Conservation (phyloP, 2,113 vertebrate species). For the Caracal caracal region DNA sequence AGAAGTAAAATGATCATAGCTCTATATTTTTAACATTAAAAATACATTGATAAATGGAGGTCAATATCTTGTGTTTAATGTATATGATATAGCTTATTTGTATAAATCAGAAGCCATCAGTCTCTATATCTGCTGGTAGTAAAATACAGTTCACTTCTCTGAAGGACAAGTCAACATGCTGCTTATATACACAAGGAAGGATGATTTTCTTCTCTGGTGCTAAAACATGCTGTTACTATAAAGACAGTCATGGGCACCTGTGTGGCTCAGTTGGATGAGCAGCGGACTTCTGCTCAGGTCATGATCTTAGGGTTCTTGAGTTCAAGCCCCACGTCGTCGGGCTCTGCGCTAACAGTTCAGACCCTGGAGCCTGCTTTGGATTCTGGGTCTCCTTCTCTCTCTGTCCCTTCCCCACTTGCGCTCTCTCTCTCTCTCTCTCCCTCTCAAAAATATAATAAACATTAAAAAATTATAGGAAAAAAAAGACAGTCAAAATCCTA, state of each 20-base stretch:
- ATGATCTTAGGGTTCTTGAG: too few relatives aligned
- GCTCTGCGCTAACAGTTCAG: too few relatives aligned
- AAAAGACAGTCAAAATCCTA: neutral
- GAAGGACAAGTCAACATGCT: neutral
- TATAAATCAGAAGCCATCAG: neutral
- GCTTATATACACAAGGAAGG: neutral
- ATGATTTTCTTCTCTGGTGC: neutral
- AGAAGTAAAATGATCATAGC: neutral
- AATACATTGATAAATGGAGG: conserved; percentile 1
- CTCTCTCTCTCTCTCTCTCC: too few relatives aligned
- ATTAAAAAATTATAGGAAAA: too few relatives aligned
- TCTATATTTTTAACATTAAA: conserved; percentile 34
- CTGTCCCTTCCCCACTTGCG: too few relatives aligned
- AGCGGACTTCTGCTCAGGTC: too few relatives aligned
- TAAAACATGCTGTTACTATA: neutral
- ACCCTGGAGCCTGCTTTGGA: too few relatives aligned
- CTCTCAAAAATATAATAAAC: too few relatives aligned
- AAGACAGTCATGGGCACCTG: neutral
- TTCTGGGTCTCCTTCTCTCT: too few relatives aligned
- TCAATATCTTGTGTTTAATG: conserved; percentile 55
- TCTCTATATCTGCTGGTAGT: neutral
- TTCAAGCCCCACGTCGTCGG: too few relatives aligned
- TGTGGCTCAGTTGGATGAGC: too few relatives aligned
- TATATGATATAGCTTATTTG: conserved; percentile 39
- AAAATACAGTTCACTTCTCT: conserved; percentile 15